These are phyloP conservation scores for Malurus alboscapulatus DNA, from an alignment of 2,113 vertebrate species.

Conservation along the genomic window DNA sequence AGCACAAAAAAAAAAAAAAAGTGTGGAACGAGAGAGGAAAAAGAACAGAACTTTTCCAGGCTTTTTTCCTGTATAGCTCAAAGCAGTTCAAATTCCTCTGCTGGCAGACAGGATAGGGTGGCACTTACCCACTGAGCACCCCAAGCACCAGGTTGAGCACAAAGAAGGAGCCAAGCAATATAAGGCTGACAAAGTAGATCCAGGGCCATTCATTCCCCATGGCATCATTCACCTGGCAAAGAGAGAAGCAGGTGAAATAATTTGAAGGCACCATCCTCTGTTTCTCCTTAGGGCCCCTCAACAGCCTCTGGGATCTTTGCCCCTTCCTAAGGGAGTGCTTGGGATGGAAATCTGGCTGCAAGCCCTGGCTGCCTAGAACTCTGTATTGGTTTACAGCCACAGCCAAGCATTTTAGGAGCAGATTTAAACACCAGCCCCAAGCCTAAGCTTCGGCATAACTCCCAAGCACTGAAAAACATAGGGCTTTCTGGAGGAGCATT, in stretches of 20 bases:
- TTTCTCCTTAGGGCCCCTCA: not conserved
- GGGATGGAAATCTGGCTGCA: not conserved
- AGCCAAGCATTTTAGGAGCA: not conserved
- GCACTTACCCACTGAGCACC: slow-evolving; percentile 91
- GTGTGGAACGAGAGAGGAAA: too few relatives aligned
- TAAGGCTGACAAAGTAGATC: slow-evolving; percentile 95
- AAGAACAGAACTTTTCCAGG: not conserved
- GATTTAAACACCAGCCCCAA: not conserved
- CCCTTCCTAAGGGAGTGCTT: not conserved
- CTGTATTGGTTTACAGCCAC: not conserved
- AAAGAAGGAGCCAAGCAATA: slow-evolving; percentile 94
- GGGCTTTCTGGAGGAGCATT: not conserved
- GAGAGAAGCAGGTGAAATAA: not conserved
- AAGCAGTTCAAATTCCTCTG: not conserved
- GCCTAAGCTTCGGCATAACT: not conserved
- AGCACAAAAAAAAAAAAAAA: not conserved
- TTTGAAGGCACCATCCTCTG: not conserved
- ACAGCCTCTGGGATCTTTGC: not conserved
- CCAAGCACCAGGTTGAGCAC: slow-evolving; percentile 96
- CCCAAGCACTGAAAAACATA: not conserved
- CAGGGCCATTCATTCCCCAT: slow-evolving; percentile 97
- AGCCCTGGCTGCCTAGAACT: not conserved
- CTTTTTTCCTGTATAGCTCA: not conserved
- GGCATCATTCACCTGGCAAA: slow-evolving; percentile 90
- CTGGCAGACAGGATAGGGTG: not conserved